Conservation (phyloP, 2,113 vertebrate species). For the Pluvianellus socialis region DNA sequence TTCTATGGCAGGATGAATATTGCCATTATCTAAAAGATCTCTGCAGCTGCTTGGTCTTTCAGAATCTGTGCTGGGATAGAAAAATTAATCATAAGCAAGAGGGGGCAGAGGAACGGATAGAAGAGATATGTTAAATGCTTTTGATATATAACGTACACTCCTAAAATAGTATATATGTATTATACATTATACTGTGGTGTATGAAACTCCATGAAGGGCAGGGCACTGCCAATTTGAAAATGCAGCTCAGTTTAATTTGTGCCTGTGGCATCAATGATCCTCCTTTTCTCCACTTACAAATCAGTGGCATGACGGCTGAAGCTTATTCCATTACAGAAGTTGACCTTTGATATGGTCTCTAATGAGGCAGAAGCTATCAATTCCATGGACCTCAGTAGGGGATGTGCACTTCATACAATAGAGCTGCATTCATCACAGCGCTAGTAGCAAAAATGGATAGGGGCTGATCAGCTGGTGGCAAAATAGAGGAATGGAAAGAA, state of each 20-base stretch:
- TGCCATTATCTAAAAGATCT: neutral
- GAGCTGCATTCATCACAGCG: neutral
- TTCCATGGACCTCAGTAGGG: neutral
- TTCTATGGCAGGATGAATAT: neutral
- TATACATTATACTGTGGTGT: neutral
- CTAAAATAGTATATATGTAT: neutral
- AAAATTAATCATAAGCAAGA: neutral
- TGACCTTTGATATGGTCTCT: neutral
- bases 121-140: neutral
- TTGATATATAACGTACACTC: neutral
- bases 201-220: neutral
- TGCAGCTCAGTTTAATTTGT: neutral
- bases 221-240: neutral
- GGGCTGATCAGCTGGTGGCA: constrained; percentile 12
- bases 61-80: neutral
- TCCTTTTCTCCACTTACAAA: neutral
- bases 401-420: neutral
- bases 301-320: neutral
- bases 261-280: neutral
- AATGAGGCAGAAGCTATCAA: constrained; percentile 10
- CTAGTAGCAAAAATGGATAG: neutral
- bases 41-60: neutral
- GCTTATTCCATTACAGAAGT: neutral
- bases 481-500: neutral
- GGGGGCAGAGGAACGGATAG: neutral